Percentiles rank a stretch among this genome's conserved stretches.
Evolutionary conservation across 2,797 vertebrate species (phyloP).

Genomic region (Acanthurus tractus): DNA sequence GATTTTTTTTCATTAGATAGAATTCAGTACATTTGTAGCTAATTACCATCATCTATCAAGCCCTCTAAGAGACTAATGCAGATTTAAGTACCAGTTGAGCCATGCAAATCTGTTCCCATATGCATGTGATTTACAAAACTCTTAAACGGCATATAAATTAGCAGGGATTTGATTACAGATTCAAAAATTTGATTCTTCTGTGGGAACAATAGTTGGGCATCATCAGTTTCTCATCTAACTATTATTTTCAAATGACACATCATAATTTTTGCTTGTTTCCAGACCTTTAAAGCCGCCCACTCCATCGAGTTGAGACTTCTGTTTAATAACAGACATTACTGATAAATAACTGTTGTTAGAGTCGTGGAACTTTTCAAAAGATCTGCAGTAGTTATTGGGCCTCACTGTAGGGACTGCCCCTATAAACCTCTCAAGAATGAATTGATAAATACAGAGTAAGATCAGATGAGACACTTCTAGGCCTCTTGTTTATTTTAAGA

Average conservation of each 20-base stretch:
- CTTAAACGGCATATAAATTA: constrained; percentile 27
- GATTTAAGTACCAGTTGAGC: constrained; percentile 3
- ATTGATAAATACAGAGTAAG: not conserved
- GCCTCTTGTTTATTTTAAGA: not conserved
- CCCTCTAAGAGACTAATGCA: not conserved
- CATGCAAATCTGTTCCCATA: not conserved
- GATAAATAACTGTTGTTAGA: constrained; percentile 12
- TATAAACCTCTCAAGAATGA: not conserved
- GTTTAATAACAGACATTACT: not conserved
- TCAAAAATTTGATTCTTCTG: constrained; percentile 33
- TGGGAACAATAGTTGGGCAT: constrained; percentile 14
- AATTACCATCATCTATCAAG: constrained; percentile 35
- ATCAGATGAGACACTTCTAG: not conserved
- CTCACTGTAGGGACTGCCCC: not conserved
- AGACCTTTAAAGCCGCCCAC: no score
- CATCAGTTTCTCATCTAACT: constrained; percentile 25
- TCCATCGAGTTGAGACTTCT: no score
- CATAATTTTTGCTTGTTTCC: no score
- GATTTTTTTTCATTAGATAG: constrained; percentile 11
- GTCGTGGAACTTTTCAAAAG: not conserved
- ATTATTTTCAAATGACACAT: constrained; percentile 7
- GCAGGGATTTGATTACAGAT: constrained; percentile 33
- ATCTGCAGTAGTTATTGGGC: not conserved
- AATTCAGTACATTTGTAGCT: constrained; percentile 22
- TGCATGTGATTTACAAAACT: constrained; percentile 30